Conservation (phyloP, 2,113 vertebrate species). For the Otis tarda region DNA sequence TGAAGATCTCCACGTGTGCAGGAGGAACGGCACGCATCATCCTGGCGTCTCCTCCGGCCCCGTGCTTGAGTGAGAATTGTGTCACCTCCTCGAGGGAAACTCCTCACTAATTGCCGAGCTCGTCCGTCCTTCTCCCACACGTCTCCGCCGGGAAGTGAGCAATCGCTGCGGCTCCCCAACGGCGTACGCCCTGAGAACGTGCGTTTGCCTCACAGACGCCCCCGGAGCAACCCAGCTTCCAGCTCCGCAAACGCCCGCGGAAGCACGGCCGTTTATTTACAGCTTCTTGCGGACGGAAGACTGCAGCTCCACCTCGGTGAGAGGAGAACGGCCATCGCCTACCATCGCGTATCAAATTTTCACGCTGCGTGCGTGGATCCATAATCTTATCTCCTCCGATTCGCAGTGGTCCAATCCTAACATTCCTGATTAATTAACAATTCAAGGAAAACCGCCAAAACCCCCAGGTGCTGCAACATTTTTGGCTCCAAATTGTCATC, state of each 20-base stretch:
- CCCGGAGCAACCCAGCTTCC: background rate
- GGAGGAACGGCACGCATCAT: too few relatives aligned
- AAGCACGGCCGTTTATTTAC: background rate
- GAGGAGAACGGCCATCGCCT: background rate
- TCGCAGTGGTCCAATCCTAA: background rate
- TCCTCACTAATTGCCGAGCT: background rate
- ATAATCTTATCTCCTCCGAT: background rate
- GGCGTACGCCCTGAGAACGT: background rate
- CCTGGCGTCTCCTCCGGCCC: background rate
- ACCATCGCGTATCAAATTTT: background rate
- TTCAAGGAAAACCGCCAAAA: background rate
- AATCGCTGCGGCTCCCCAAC: too few relatives aligned
- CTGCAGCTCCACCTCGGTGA: background rate
- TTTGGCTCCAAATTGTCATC: too few relatives aligned
- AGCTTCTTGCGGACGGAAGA: background rate
- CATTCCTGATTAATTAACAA: background rate
- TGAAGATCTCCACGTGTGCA: background rate
- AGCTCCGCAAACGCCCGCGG: fast-evolving
- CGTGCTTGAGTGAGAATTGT: background rate
- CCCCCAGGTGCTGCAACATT: too few relatives aligned
- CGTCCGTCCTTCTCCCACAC: background rate
- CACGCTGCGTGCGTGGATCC: fast-evolving
- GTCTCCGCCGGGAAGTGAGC: background rate
- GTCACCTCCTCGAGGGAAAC: background rate
- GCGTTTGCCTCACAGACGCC: fast-evolving